Evolutionary conservation across 2,113 vertebrate genomes (phyloP).

Genomic region (Oreotrochilus melanogaster): DNA sequence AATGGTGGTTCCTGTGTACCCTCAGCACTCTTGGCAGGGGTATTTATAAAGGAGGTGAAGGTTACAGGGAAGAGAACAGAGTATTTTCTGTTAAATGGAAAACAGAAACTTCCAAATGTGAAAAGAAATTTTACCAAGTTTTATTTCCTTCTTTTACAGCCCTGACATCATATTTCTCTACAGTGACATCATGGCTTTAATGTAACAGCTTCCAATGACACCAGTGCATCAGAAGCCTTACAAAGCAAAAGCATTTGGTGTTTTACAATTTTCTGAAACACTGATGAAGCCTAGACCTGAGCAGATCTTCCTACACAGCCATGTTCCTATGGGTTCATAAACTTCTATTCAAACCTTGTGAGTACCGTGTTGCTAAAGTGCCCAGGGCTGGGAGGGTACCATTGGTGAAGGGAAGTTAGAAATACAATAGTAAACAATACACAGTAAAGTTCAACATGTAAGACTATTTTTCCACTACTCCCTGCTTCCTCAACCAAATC

Average conservation of each 20-base stretch:
- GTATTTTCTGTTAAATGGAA: constrained; percentile 70
- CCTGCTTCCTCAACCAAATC: not conserved
- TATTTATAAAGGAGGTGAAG: constrained; percentile 57
- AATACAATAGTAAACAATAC: not conserved
- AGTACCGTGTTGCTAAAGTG: constrained; percentile 59
- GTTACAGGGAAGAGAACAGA: constrained; percentile 66
- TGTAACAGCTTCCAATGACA: constrained; percentile 8
- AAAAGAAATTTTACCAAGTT: constrained; percentile 59
- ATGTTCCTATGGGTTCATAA: constrained; percentile 56
- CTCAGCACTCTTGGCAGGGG: constrained; percentile 59
- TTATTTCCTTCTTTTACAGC: constrained; percentile 68
- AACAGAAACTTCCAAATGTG: constrained; percentile 66
- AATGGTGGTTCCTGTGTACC: constrained; percentile 51
- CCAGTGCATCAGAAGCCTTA: constrained; percentile 41
- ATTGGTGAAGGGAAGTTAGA: not conserved
- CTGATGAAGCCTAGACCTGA: constrained; percentile 10
- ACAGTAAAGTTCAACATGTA: not conserved
- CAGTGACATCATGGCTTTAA: constrained; percentile 72
- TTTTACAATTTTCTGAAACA: constrained; percentile 4
- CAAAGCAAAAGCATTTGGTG: not conserved
- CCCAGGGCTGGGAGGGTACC: not conserved
- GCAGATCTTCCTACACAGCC: not conserved
- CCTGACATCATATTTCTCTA: constrained; percentile 74
- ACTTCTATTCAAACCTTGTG: constrained; percentile 27
- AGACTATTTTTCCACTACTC: not conserved